These are phyloP conservation scores for Empidonax alnorum DNA, from an alignment of 2,113 vertebrate genomes.

Conservation along the genomic window DNA sequence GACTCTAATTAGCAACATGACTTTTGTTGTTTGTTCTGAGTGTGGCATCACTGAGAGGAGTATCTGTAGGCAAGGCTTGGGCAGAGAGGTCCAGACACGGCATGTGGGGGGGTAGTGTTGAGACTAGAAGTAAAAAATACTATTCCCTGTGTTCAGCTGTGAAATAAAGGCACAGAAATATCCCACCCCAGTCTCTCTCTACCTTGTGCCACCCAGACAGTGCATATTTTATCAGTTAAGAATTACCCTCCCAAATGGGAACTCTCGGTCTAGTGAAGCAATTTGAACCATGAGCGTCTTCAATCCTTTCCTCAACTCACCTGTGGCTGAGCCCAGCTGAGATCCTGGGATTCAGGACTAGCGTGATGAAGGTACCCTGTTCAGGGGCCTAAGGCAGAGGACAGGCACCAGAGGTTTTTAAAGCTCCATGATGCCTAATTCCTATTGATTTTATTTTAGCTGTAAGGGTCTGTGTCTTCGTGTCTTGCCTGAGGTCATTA, in stretches of 20 bases:
- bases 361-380: accelerated
- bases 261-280: not conserved
- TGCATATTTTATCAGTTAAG: not conserved
- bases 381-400: not conserved
- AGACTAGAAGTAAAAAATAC: not conserved
- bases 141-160: not conserved
- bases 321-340: not conserved
- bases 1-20: not conserved
- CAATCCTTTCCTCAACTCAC: too few species aligned
- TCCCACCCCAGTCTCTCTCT: not conserved
- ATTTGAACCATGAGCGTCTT: not conserved
- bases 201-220: not conserved
- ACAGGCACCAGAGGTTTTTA: not conserved
- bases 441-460: conserved; percentile 8
- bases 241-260: not conserved
- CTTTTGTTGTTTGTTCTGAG: not conserved
- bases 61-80: not conserved
- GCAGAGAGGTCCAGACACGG: not conserved
- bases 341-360: not conserved
- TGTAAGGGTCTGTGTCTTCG: conserved; percentile 1
- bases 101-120: too few species aligned
- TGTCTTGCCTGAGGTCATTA: conserved; percentile 32
- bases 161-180: not conserved
- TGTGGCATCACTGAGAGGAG: not conserved
- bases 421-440: not conserved